phyloP scores from a whole-genome alignment of 2,113 vertebrate genomes.

The Bos javanicus region DNA sequence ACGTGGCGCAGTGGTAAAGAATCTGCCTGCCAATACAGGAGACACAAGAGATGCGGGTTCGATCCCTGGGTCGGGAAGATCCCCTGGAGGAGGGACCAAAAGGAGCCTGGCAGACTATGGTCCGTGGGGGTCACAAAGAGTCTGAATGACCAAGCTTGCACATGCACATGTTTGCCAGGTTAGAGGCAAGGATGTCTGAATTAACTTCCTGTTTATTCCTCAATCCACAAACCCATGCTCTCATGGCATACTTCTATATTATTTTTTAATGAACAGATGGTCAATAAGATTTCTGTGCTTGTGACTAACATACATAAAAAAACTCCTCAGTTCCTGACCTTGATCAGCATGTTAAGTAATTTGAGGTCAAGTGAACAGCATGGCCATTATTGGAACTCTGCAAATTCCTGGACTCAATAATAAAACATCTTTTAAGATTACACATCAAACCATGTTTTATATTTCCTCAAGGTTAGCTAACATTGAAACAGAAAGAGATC shows the following conservation, averaged over 20 bases:
- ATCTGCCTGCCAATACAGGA: not conserved
- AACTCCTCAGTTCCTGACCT: not conserved
- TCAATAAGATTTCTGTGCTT: not conserved
- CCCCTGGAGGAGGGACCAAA: not conserved
- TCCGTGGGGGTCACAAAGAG: not conserved
- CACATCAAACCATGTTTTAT: not conserved
- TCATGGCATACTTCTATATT: not conserved
- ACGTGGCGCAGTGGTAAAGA: not conserved
- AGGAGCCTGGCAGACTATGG: not conserved
- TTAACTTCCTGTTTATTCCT: not conserved
- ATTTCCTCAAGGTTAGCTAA: slow-evolving; percentile 20
- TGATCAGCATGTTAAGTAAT: not conserved
- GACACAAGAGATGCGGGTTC: not conserved
- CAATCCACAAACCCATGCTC: not conserved
- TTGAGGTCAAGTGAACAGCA: not conserved
- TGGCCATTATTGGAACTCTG: not conserved
- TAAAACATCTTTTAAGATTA: not conserved
- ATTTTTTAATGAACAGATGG: not conserved
- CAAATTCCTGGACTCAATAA: not conserved
- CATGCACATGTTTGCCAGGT: not conserved
- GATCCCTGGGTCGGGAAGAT: not conserved
- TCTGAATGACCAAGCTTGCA: not conserved
- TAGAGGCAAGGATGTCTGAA: not conserved
- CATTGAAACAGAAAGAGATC: not conserved
- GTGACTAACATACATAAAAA: not conserved